A percentile compares a stretch with the other conserved stretches of the same genome.
Conservation (phyloP, 2,888 invertebrate genomes). For the Liodrosophila aerea region DNA sequence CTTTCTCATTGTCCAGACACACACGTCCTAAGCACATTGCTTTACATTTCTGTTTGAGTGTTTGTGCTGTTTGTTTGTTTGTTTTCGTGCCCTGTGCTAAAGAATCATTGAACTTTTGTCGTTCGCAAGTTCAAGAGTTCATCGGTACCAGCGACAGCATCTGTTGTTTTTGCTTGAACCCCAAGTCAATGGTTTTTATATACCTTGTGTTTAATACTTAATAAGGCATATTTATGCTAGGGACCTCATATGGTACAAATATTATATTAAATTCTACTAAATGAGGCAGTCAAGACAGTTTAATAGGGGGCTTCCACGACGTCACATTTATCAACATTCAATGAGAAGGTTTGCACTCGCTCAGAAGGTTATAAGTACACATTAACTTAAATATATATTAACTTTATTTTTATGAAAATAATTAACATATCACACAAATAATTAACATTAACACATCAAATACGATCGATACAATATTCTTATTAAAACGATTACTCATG, state of each 20-base stretch:
- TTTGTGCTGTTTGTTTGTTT: slow-evolving; percentile 28
- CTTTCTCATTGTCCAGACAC: slow-evolving; percentile 35
- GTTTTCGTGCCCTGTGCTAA: slow-evolving; percentile 15
- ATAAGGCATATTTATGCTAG: too few species aligned
- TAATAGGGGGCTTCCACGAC: too few species aligned
- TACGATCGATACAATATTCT: too few species aligned
- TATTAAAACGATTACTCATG: too few species aligned
- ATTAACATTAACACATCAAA: too few species aligned
- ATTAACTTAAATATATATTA: too few species aligned
- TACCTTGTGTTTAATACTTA: neutral
- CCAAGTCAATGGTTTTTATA: slow-evolving; percentile 35
- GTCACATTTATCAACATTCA: neutral
- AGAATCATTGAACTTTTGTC: slow-evolving; percentile 64
- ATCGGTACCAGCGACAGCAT: slow-evolving; percentile 51
- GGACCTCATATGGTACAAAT: neutral
- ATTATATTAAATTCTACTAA: neutral
- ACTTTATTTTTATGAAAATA: too few species aligned
- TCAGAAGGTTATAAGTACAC: too few species aligned
- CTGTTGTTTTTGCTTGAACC: slow-evolving; percentile 42
- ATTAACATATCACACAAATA: too few species aligned
- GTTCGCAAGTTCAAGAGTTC: slow-evolving; percentile 72
- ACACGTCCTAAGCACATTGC: slow-evolving; percentile 26
- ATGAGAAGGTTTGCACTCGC: too few species aligned
- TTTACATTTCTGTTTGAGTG: slow-evolving; percentile 10
- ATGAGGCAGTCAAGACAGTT: too few species aligned